Percentiles rank a stretch among this genome's conserved stretches.
These are phyloP conservation scores for Vicugna pacos DNA, from an alignment of 2,113 vertebrate species.

Conservation along the genomic window DNA sequence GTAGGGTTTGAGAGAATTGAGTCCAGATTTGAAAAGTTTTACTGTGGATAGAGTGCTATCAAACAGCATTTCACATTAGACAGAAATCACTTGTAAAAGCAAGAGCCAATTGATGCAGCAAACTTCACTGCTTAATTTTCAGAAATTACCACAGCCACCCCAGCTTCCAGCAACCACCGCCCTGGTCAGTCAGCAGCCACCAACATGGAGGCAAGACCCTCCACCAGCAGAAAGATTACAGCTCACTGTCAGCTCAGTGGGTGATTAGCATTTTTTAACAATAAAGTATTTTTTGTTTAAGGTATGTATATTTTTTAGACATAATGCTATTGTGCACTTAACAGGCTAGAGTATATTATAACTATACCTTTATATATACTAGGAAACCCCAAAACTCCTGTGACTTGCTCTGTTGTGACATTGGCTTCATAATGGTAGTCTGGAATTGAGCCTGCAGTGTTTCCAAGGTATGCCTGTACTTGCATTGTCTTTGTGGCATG, in stretches of 20 bases:
- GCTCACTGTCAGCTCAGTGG: background rate
- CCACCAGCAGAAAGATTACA: background rate
- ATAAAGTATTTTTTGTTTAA: background rate
- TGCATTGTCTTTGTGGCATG: conserved; percentile 39
- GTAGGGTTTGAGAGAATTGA: background rate
- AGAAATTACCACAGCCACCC: background rate
- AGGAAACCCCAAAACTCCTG: background rate
- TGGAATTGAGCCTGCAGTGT: background rate
- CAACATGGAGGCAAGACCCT: background rate
- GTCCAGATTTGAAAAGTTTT: background rate
- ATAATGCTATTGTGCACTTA: background rate
- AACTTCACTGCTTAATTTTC: background rate
- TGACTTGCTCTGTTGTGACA: background rate
- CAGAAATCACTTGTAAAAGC: background rate
- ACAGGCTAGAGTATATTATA: background rate
- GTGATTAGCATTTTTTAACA: background rate
- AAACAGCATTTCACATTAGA: background rate
- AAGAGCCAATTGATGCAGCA: background rate
- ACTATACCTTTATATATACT: background rate
- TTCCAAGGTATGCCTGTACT: background rate
- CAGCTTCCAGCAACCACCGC: background rate
- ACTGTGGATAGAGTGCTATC: background rate
- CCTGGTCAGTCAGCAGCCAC: background rate
- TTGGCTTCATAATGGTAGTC: background rate
- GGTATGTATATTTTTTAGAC: background rate